These are phyloP conservation scores for Phallusia fumigata DNA, from an alignment of 23 tunicate genomes.

Conservation along the genomic window DNA sequence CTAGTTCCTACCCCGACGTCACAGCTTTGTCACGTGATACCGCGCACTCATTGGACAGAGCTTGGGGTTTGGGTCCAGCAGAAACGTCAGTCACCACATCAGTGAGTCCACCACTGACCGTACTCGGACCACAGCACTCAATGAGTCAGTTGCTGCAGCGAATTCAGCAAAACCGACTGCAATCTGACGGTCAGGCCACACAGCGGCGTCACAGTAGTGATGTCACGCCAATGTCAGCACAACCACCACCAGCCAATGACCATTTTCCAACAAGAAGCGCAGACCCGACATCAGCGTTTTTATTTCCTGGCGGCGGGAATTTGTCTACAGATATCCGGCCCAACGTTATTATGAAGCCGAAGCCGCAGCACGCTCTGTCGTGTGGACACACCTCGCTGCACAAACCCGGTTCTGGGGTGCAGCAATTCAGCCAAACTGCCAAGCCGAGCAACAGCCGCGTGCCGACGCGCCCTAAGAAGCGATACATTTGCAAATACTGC, in stretches of 20 bases:
- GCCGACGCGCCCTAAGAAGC: constrained; percentile 67
- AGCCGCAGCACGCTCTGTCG: neutral
- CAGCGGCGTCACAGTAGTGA: neutral
- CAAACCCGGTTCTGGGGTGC: neutral
- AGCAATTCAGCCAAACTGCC: neutral
- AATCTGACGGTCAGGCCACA: neutral
- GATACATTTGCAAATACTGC: constrained; percentile 89
- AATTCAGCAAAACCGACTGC: neutral
- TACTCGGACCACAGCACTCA: neutral
- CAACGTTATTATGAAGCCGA: neutral
- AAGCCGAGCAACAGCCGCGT: constrained; percentile 5
- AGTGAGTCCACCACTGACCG: neutral
- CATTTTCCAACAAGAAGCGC: neutral
- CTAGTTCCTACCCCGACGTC: neutral
- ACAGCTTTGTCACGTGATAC: neutral
- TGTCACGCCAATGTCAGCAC: neutral
- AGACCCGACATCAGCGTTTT: neutral
- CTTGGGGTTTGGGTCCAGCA: neutral
- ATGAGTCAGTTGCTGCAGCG: neutral
- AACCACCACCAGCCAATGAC: neutral
- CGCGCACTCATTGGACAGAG: neutral
- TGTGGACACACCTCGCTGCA: neutral
- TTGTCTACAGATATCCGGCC: neutral
- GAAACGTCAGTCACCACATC: neutral
- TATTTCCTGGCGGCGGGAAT: neutral